Base-by-base conservation (phyloP, 2,797 vertebrate genomes). In the Semotilus atromaculatus region DNA sequence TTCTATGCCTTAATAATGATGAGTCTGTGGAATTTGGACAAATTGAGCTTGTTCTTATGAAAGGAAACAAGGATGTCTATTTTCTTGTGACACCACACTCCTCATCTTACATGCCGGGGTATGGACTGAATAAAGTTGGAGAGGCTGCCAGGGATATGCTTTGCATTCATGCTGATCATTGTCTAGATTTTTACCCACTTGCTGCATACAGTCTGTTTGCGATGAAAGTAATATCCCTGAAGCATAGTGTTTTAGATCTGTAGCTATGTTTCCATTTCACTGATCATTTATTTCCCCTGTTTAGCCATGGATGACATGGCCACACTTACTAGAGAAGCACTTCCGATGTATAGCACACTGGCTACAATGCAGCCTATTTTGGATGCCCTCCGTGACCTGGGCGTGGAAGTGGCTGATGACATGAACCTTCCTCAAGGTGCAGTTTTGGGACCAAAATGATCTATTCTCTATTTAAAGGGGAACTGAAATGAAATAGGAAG, bases 171-270 rank as follows among this genome's bases (percentile, higher is more conserved):
- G 75, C 72, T 72, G 60, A 86, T 38, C 51, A 79, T 13, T 72
- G 73, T 19, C 78, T 86, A 23, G 79, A 88, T 71, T 86, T 73
- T 18, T 86, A 82, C 7, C 85, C 83, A 23, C 73, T 88, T 4
- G 31, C 40, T 18, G 7, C 58, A 38, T 82, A 83, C 38, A 75
- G 55, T 74, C 23, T 85, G 6, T 77, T 55, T 82, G 74, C 9
- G 21, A 53, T 31, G 21, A 40, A 80, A 58, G 78, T 84, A 38
- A 68, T 87, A 45, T 55, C 60, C 34, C 62, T 81, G n/a, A 83
- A 87, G 70, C 86, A 84, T 72, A 48, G 68, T 75, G 77, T 78
- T 82, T 72, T 45, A 7, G 70, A 45, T 5, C 40, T 26, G 70
- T 72, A 72, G n/a, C 10, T 29, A 14, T 43, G 68, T 71, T 71